These are phyloP conservation scores for Hystrix brachyura DNA, from an alignment of 2,113 vertebrate genomes.

Conservation along the genomic window DNA sequence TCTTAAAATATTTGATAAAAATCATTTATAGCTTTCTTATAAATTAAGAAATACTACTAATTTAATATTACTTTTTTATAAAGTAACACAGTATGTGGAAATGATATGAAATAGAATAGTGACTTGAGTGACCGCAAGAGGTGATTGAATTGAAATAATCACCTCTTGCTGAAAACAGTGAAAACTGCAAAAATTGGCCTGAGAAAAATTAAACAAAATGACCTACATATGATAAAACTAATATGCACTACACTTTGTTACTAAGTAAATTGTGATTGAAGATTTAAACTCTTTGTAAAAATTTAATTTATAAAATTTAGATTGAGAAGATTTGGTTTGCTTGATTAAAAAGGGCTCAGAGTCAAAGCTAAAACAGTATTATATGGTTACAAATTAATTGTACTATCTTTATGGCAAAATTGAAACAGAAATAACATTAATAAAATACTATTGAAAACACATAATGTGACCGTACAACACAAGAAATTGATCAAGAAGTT, in stretches of 20 bases:
- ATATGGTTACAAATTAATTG: background rate
- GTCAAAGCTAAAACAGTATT: background rate
- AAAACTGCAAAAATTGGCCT: slow-evolving; percentile 50
- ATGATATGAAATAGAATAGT: slow-evolving; percentile 29
- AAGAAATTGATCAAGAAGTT: slow-evolving; percentile 54
- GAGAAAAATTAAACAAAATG: slow-evolving; percentile 38
- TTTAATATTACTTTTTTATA: background rate
- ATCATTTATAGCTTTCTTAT: slow-evolving; percentile 8
- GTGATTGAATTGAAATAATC: slow-evolving; percentile 31
- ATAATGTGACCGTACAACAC: background rate
- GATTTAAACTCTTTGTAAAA: slow-evolving; percentile 40
- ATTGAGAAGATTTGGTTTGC: slow-evolving; percentile 22
- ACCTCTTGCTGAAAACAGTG: slow-evolving; percentile 17
- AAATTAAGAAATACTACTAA: slow-evolving; percentile 50
- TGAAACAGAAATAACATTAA: slow-evolving; percentile 52
- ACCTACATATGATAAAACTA: slow-evolving; percentile 46
- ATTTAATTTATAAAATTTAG: slow-evolving; percentile 49
- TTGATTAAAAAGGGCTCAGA: slow-evolving; percentile 31
- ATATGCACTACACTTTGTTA: background rate
- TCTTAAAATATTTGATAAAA: slow-evolving; percentile 47
- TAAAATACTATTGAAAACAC: slow-evolving; percentile 9
- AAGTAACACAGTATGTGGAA: background rate
- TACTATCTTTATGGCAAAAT: slow-evolving; percentile 28
- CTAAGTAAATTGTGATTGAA: slow-evolving; percentile 39
- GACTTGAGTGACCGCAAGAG: background rate